Evolutionary conservation across 2,113 vertebrate genomes (phyloP), one percentile per base, ranked within the genome.

Genomic region (Microcebus jonahi): DNA sequence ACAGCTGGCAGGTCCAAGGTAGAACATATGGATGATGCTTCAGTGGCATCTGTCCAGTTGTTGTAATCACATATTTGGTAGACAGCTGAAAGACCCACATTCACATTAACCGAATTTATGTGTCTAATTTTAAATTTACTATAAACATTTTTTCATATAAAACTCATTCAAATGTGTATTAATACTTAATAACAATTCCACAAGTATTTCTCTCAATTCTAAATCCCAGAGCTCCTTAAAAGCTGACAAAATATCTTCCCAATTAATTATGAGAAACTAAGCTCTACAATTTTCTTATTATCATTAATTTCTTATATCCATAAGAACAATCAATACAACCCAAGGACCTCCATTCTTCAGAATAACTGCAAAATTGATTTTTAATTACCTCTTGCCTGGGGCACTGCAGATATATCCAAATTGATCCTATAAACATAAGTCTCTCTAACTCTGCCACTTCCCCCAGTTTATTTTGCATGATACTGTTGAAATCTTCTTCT

Each of bases 201-300:
- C n/a, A 96, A 92, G 39, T 59, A 84, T 93, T 88, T 85, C 59
- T 94, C 42, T 96, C 21, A 63, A 57, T 92, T 95, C n/a, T 79
- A 34, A 76, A 50, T 83, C 70, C 48, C 36, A 82, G 59, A 73
- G 63, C 10, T 90, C 14, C 88, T 90, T 82, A 53, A 80, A 93
- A 93, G n/a, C 39, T 48, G 80, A 23, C 34, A 82, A 77, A 96
- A 59, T 67, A 68, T 31, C 53, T 89, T 93, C 67, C 36, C 34
- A 95, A 13, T 96, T 92, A 88, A 88, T 84, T 95, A 67, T 75
- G 55, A 89, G 31, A 88, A 94, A 92, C 18, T 68, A 76, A 88
- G 55, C 90, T 85, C 45, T 93, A 55, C 12, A 48, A 57, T 97
- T 97, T 96, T 55, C 76, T 92, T 93, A n/a, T 57, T 68, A 71